Conservation (phyloP, 2,113 vertebrate species). For the Varanus komodoensis region DNA sequence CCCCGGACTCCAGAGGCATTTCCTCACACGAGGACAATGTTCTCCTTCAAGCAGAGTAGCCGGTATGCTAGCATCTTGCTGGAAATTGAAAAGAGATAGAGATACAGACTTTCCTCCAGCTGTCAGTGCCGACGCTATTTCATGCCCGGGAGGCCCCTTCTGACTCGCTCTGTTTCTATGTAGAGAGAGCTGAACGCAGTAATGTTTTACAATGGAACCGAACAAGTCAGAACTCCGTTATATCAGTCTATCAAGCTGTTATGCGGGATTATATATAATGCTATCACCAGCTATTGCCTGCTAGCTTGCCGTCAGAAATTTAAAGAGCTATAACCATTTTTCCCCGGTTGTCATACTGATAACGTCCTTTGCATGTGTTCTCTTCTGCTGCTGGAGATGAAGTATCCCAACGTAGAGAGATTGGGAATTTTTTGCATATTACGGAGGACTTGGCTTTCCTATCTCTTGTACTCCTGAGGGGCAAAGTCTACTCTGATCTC, state of each 20-base stretch:
- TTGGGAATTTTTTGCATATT: constrained; percentile 39
- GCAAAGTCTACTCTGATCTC: no score
- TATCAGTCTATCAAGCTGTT: constrained; percentile 72
- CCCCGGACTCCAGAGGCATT: constrained; percentile 25
- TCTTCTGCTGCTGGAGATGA: constrained; percentile 63
- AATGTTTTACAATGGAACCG: constrained; percentile 45
- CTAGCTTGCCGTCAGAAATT: constrained; percentile 70
- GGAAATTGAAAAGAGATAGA: constrained; percentile 29
- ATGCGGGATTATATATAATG: constrained; percentile 67
- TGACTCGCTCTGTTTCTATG: no score
- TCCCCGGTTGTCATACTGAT: constrained; percentile 55
- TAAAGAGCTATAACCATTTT: constrained; percentile 69
- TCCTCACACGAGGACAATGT: constrained; percentile 14
- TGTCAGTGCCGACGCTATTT: constrained; percentile 44
- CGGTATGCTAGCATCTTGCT: constrained; percentile 3
- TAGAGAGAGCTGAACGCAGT: constrained; percentile 36
- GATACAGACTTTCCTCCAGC: constrained; percentile 23
- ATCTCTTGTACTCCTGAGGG: background rate
- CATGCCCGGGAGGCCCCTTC: no score
- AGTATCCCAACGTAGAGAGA: constrained; percentile 59
- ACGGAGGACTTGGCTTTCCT: background rate
- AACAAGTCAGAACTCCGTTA: constrained; percentile 61
- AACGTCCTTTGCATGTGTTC: constrained; percentile 65
- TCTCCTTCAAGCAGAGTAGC: background rate
- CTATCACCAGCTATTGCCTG: constrained; percentile 63